These are phyloP conservation scores for Rhadinocentrus ornatus DNA, from an alignment of 2,797 vertebrate genomes.

Conservation along the genomic window DNA sequence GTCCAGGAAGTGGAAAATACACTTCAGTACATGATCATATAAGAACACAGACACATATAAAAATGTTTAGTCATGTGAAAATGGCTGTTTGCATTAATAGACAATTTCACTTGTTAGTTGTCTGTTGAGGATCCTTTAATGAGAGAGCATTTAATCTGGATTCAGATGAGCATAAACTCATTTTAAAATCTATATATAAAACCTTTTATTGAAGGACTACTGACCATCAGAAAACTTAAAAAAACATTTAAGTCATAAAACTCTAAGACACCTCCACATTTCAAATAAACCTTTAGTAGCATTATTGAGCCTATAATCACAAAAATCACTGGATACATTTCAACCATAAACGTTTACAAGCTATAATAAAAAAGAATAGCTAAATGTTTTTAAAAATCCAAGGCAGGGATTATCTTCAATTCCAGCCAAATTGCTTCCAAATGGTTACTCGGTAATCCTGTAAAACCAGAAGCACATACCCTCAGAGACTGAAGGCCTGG, in stretches of 20 bases:
- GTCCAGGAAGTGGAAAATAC: conserved; percentile 69
- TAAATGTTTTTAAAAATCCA: conserved; percentile 53
- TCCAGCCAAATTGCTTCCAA: conserved; percentile 70
- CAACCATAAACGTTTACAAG: conserved; percentile 54
- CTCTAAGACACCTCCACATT: conserved; percentile 3
- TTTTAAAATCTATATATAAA: neutral
- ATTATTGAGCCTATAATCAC: conserved; percentile 20
- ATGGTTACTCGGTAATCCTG: conserved; percentile 64
- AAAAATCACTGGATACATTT: conserved; percentile 39
- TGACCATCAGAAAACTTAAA: neutral
- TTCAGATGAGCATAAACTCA: neutral
- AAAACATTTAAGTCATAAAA: neutral
- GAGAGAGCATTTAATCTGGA: conserved; percentile 3
- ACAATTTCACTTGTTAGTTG: conserved; percentile 16
- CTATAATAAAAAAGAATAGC: conserved; percentile 54
- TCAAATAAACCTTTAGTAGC: conserved; percentile 10
- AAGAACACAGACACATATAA: conserved; percentile 46
- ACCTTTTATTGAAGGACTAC: neutral
- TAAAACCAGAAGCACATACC: conserved; percentile 69
- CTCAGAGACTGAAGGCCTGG: conserved; percentile 58
- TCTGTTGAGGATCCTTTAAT: conserved; percentile 8
- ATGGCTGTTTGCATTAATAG: neutral
- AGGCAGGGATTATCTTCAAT: conserved; percentile 61
- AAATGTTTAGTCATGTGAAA: neutral
- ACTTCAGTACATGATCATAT: conserved; percentile 60